Conservation (phyloP, 2,888 invertebrate genomes). For the Deilephila porcellus region DNA sequence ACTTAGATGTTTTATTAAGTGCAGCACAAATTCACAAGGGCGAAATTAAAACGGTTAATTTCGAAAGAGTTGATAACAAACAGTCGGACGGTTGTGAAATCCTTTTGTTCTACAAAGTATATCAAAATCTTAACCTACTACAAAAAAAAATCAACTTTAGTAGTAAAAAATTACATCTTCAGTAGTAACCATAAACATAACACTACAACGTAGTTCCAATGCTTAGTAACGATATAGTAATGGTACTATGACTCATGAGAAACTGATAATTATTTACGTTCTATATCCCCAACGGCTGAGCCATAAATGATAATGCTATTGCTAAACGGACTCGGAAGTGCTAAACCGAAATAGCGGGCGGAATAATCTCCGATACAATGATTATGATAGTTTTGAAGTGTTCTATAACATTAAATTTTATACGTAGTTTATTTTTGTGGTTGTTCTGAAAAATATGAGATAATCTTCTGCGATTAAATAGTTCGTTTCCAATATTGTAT, state of each 20-base stretch:
- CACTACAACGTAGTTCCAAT: too few species aligned
- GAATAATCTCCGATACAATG: conserved; percentile 6
- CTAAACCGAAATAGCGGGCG: conserved; percentile 12
- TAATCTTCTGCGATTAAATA: background rate
- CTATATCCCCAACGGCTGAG: background rate
- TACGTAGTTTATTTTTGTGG: conserved; percentile 9
- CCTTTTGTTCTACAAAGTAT: too few species aligned
- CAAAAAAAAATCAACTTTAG: too few species aligned
- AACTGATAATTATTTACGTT: background rate
- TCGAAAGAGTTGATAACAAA: too few species aligned
- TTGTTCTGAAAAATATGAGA: background rate
- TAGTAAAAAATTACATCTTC: too few species aligned
- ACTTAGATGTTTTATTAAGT: too few species aligned
- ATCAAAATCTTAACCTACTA: too few species aligned
- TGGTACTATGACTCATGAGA: background rate
- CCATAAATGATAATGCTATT: conserved; percentile 15
- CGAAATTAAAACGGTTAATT: too few species aligned
- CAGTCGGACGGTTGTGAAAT: too few species aligned
- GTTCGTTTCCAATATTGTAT: background rate
- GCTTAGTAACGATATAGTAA: too few species aligned
- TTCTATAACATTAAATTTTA: background rate
- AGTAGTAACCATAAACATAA: too few species aligned
- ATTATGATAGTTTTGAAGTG: conserved; percentile 10
- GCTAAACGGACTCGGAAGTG: background rate
- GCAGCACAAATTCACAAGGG: too few species aligned